phyloP scores from a whole-genome alignment of 2,113 vertebrate genomes.

The Corynorhinus townsendii region DNA sequence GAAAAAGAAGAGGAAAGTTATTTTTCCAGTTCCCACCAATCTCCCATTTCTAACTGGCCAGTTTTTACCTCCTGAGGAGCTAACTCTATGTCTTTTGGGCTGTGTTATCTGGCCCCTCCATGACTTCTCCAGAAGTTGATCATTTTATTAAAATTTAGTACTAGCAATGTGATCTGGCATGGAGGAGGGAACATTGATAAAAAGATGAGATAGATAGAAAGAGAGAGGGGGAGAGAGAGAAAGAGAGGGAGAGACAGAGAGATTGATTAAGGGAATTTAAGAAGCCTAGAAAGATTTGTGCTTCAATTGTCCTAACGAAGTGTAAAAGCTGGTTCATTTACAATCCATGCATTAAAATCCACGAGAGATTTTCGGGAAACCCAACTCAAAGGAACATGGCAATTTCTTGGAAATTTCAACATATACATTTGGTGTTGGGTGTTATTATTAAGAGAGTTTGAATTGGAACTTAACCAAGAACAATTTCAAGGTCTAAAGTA shows the following conservation, averaged over 20 bases:
- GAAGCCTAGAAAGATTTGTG: neutral
- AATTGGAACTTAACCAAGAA: slow-evolving; percentile 13
- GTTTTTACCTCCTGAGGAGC: neutral
- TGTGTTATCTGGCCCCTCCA: neutral
- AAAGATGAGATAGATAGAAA: neutral
- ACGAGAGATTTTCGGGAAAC: slow-evolving; percentile 17
- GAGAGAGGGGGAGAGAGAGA: neutral
- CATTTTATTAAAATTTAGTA: neutral
- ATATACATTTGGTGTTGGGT: neutral
- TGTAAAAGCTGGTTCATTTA: neutral
- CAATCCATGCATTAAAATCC: neutral
- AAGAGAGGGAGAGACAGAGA: neutral
- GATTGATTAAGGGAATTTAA: neutral
- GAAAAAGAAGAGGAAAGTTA: neutral
- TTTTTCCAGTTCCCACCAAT: neutral
- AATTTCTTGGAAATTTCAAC: slow-evolving; percentile 29
- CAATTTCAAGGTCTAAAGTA: neutral
- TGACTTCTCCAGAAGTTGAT: neutral
- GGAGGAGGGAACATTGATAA: neutral
- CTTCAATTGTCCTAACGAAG: neutral
- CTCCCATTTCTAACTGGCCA: neutral
- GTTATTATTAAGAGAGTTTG: slow-evolving; percentile 21
- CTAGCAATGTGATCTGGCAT: neutral
- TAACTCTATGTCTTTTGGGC: neutral
- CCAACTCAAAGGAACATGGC: neutral